Evolutionary conservation across 2,888 invertebrate species (phyloP).

Genomic region (Portevinia maculata): DNA sequence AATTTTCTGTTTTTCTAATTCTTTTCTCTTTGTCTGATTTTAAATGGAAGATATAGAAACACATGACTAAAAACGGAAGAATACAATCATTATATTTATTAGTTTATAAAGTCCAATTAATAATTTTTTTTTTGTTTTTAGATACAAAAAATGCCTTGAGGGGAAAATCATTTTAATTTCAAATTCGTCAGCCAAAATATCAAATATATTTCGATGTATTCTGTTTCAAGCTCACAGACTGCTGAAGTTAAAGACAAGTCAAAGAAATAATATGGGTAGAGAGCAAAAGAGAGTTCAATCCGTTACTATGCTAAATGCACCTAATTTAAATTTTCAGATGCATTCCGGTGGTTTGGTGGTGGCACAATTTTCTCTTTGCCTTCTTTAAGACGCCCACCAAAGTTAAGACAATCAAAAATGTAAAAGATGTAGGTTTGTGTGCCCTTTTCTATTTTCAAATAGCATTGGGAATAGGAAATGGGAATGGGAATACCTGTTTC

Average conservation of each 20-base stretch:
- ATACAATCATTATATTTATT: slow-evolving; percentile 61
- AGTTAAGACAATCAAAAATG: slow-evolving; percentile 29
- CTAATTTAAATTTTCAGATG: slow-evolving; percentile 60
- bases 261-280: neutral
- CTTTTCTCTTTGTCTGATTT: slow-evolving; percentile 7
- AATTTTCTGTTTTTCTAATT: neutral
- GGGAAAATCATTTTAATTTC: no score
- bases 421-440: slow-evolving; percentile 14
- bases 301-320: slow-evolving; percentile 59
- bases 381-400: slow-evolving; percentile 58
- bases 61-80: slow-evolving; percentile 48
- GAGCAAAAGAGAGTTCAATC: neutral
- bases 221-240: no score
- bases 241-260: slow-evolving; percentile 38
- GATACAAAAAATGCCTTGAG: slow-evolving; percentile 8
- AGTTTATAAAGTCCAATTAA: slow-evolving; percentile 64
- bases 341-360: slow-evolving; percentile 33
- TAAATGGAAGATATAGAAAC: neutral
- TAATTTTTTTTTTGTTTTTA: slow-evolving; percentile 38
- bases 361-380: slow-evolving; percentile 63
- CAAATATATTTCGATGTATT: no score
- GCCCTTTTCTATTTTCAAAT: slow-evolving; percentile 47
- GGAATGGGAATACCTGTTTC: slow-evolving; percentile 50
- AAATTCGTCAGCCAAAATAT: no score
- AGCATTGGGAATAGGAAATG: no score